Percentiles rank a stretch among this genome's conserved stretches.
Conservation (phyloP, 2,797 vertebrate species). For the Lophius americanus region DNA sequence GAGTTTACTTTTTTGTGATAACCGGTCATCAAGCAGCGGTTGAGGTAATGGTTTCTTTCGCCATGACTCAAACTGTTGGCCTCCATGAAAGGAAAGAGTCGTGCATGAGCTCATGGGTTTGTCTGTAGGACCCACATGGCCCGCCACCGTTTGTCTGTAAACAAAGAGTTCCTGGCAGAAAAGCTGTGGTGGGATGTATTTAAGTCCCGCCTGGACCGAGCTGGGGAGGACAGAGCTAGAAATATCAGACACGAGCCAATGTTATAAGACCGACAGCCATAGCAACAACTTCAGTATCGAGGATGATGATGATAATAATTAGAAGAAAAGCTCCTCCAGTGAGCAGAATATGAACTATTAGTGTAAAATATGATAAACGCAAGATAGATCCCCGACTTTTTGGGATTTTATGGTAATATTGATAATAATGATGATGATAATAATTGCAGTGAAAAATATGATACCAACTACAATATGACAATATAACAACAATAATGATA, state of each 20-base stretch:
- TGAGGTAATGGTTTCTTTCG: constrained; percentile 23
- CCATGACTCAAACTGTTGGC: constrained; percentile 29
- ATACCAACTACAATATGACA: too few relatives aligned
- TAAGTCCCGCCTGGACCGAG: constrained; percentile 25
- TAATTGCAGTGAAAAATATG: too few relatives aligned
- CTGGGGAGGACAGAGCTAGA: constrained; percentile 54
- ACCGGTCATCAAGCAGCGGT: constrained; percentile 25
- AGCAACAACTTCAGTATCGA: too few relatives aligned
- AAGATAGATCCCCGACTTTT: too few relatives aligned
- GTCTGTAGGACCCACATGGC: constrained; percentile 5
- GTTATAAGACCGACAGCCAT: constrained; percentile 14
- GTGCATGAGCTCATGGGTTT: constrained; percentile 39
- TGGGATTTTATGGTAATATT: too few relatives aligned
- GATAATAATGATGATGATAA: too few relatives aligned
- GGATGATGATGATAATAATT: too few relatives aligned
- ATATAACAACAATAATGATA: too few relatives aligned
- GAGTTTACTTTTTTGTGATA: constrained; percentile 20
- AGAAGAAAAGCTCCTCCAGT: too few relatives aligned
- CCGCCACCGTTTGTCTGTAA: constrained; percentile 34
- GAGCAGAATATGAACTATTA: too few relatives aligned
- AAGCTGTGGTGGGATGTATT: constrained; percentile 30
- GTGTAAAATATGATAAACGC: too few relatives aligned
- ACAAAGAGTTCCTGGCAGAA: constrained; percentile 19
- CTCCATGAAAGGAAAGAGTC: constrained; percentile 22
- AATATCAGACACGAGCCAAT: constrained; percentile 74